Percentiles rank a stretch among this genome's conserved stretches.
These are phyloP conservation scores for Plebejus argus DNA, from an alignment of 2,888 invertebrate genomes.

Conservation along the genomic window DNA sequence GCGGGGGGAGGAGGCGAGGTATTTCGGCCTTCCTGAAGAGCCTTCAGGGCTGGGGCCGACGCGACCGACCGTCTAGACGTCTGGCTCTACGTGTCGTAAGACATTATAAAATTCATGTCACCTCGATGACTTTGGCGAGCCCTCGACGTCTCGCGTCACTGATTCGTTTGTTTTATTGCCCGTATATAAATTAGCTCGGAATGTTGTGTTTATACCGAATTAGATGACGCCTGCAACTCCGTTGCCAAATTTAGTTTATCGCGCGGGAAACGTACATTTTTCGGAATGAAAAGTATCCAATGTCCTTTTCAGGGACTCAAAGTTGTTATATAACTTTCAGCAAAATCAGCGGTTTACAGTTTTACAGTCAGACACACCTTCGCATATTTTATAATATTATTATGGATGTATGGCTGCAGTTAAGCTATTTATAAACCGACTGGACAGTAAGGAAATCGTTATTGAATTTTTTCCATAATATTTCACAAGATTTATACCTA, in stretches of 20 bases:
- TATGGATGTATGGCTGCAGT: background rate
- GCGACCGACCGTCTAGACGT: slow-evolving; percentile 70
- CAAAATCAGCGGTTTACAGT: too few species aligned
- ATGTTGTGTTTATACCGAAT: background rate
- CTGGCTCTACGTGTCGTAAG: slow-evolving; percentile 56
- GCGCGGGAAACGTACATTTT: too few species aligned
- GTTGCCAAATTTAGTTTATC: too few species aligned
- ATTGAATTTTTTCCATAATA: background rate
- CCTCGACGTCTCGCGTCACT: slow-evolving; percentile 35
- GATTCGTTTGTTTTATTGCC: slow-evolving; percentile 20
- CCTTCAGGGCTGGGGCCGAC: slow-evolving; percentile 60
- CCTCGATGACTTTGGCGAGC: slow-evolving; percentile 45
- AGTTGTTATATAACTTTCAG: too few species aligned
- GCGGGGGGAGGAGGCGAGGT: slow-evolving; percentile 44
- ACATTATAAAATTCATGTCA: slow-evolving; percentile 47
- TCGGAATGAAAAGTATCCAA: too few species aligned
- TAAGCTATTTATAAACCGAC: background rate
- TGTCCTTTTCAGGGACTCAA: too few species aligned
- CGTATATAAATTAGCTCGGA: slow-evolving; percentile 8
- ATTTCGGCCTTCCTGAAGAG: slow-evolving; percentile 65
- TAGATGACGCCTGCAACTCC: too few species aligned
- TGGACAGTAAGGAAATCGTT: background rate
- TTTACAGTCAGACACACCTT: too few species aligned
- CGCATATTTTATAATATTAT: too few species aligned
- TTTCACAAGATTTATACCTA: background rate